Evolutionary conservation across 2,888 invertebrate genomes (phyloP), one percentile per base, ranked within the genome.

Genomic region (Rhimphoctona megacephalus): DNA sequence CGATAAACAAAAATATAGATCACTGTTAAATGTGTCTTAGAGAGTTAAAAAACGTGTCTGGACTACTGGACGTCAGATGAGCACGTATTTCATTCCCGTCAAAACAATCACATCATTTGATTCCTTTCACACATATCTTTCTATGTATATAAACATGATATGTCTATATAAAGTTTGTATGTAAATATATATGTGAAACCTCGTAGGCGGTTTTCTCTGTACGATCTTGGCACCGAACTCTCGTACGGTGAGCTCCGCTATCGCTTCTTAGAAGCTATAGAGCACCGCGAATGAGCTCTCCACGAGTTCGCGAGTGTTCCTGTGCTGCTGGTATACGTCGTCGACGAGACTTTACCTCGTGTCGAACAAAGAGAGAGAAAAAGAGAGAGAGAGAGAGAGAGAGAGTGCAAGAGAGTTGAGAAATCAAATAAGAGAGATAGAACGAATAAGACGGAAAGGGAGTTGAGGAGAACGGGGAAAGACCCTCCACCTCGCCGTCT

Each of bases 191-290:
- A 36, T 22, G 57, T n/a, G 19, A n/a, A 67, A 46, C 67, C 54
- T 83, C 85, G 86, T 78, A 83, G 83, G 87, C 87, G 87, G 86
- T 81, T 82, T 76, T 76, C 36, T 77, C 76, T 77, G 43, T 78
- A 69, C 72, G n/a, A 52, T 49, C 74, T 76, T 46, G 74, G 81
- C 61, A 74, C 67, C 39, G 67, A 67, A 69, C 33, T 46, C 52
- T 36, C 81, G 52, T 39, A 43, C 72, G 74, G 64, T 67, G 77
- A 81, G 57, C 77, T 73, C 80, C 80, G 86, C 89, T 91, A 89
- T 90, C 90, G 89, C 83, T 91, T 91, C 90, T 91, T 88, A 88
- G 91, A 91, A 91, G 89, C 89, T 90, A 89, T 88, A 88, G 90
- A 89, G 89, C 89, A 89, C 89, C 84, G 84, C 86, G 83, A 83